Evolutionary conservation across 2,888 invertebrate species (phyloP).

Genomic region (Drosophila kuntzei): DNA sequence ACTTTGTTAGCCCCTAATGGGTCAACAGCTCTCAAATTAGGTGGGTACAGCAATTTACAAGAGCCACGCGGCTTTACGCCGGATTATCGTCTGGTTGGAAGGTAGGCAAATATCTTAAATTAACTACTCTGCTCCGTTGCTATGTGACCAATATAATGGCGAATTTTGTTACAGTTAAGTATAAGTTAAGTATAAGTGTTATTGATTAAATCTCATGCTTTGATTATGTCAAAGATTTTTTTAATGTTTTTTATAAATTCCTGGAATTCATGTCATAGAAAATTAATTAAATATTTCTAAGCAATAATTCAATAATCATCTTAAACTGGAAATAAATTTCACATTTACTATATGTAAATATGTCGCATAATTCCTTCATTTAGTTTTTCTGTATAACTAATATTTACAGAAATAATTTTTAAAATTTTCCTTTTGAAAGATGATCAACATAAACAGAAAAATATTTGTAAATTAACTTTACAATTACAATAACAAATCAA

Average conservation of each 20-base stretch:
- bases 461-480: too few species aligned
- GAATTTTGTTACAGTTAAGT: background rate
- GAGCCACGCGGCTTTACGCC: constrained; percentile 59
- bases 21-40: constrained; percentile 79
- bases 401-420: too few species aligned
- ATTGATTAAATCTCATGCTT: constrained; percentile 11
- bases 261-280: background rate
- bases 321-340: background rate
- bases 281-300: background rate
- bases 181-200: background rate
- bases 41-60: constrained; percentile 73
- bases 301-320: background rate
- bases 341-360: too few species aligned
- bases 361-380: too few species aligned
- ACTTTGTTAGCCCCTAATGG: constrained; percentile 66
- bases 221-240: background rate
- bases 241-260: background rate
- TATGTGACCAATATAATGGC: constrained; percentile 9
- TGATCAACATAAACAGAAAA: too few species aligned
- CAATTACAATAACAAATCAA: too few species aligned
- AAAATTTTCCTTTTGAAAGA: too few species aligned
- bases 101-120: constrained; percentile 59
- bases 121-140: constrained; percentile 29
- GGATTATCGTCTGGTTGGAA: constrained; percentile 63
- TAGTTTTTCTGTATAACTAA: too few species aligned